These are phyloP conservation scores for Pseudonaja textilis DNA, from an alignment of 2,113 vertebrate species.

Conservation along the genomic window DNA sequence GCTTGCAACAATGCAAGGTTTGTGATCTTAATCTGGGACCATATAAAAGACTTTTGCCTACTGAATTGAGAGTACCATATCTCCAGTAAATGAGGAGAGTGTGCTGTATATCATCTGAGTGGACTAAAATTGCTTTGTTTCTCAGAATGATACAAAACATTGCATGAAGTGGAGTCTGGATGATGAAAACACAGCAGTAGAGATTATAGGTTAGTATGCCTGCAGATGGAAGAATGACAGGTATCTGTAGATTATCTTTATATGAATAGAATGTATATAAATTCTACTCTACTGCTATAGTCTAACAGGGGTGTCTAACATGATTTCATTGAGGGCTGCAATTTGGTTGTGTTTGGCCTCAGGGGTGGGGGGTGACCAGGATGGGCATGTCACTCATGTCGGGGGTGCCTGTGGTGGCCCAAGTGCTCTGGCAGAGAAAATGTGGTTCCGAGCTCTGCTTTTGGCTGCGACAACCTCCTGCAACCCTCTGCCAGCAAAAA, in stretches of 20 bases:
- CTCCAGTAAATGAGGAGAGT: constrained; percentile 7
- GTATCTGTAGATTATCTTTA: not conserved
- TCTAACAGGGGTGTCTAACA: no score
- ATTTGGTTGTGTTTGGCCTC: no score
- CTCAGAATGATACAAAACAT: not conserved
- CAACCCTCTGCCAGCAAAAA: no score
- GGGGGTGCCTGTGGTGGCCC: no score
- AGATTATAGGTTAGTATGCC: constrained; percentile 21
- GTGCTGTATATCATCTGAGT: not conserved
- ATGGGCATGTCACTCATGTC: no score
- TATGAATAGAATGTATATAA: not conserved
- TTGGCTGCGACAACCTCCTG: no score
- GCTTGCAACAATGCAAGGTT: not conserved
- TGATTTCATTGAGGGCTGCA: no score
- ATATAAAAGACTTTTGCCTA: not conserved
- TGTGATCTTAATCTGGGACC: not conserved
- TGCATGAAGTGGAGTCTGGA: not conserved
- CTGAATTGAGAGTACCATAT: constrained; percentile 8
- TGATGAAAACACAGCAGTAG: not conserved
- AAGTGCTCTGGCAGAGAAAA: no score
- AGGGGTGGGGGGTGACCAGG: no score
- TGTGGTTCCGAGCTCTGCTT: no score
- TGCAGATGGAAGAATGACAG: not conserved
- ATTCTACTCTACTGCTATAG: constrained; percentile 10
- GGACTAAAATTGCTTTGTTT: constrained; percentile 34